Percentiles rank a stretch among this genome's conserved stretches.
phyloP scores from a whole-genome alignment of 2,113 vertebrate genomes.

The Malaclemys terrapin region DNA sequence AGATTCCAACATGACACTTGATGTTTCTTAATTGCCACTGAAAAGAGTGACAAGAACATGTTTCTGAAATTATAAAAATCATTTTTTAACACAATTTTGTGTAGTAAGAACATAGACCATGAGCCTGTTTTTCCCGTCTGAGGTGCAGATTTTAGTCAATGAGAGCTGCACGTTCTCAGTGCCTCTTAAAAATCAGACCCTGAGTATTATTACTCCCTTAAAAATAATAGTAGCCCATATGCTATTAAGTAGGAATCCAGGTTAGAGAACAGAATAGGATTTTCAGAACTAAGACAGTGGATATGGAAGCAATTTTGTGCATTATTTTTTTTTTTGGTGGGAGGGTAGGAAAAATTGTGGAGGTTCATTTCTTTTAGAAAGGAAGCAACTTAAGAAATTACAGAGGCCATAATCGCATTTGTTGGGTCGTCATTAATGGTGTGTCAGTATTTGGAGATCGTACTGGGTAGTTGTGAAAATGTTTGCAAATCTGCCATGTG shows the following conservation, averaged over 20 bases:
- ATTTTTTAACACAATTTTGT: conserved; percentile 18
- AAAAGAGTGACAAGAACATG: too few species aligned
- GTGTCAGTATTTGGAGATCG: neutral
- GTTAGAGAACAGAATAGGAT: neutral
- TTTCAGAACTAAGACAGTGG: neutral
- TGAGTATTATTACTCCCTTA: neutral
- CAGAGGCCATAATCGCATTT: neutral
- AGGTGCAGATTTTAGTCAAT: neutral
- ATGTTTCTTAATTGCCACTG: neutral
- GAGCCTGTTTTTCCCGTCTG: neutral
- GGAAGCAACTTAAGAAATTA: neutral
- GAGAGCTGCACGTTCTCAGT: neutral
- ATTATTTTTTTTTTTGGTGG: neutral
- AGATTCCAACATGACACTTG: conserved; percentile 39
- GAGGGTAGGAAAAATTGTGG: neutral
- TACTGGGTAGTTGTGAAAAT: neutral
- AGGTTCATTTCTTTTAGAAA: neutral
- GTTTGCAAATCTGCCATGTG: neutral
- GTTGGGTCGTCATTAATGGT: neutral
- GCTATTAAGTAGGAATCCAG: neutral
- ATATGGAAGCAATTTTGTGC: neutral
- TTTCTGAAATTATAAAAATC: neutral
- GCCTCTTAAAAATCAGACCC: neutral
- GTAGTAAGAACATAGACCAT: neutral
- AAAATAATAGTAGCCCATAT: neutral